These are phyloP conservation scores for Nephila pilipes DNA, from an alignment of 1,140 invertebrate genomes.

Conservation along the genomic window DNA sequence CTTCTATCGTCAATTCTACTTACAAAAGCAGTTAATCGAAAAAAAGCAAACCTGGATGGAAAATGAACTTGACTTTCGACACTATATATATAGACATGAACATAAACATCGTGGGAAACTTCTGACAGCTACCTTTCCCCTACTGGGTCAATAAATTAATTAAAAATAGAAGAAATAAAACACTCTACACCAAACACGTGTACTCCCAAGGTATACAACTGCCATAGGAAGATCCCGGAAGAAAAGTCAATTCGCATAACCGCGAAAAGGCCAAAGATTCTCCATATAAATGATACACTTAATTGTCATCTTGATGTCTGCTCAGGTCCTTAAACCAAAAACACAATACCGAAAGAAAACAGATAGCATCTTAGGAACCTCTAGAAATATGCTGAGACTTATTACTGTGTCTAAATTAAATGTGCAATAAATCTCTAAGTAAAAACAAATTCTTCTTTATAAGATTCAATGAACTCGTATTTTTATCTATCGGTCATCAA, in stretches of 20 bases:
- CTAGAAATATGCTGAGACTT: not conserved
- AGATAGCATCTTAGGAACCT: not conserved
- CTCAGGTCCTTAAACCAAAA: not conserved
- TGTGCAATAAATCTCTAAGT: not conserved
- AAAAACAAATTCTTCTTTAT: not conserved
- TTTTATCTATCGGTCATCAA: not conserved
- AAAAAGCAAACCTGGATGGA: not conserved
- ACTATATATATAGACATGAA: not conserved
- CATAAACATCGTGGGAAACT: conserved; percentile 31
- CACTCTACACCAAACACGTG: not conserved
- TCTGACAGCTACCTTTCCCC: not conserved
- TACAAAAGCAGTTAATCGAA: not conserved
- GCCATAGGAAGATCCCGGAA: not conserved
- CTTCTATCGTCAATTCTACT: not conserved
- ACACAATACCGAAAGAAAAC: not conserved
- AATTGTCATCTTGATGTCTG: not conserved
- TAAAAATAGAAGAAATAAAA: not conserved
- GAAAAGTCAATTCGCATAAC: not conserved
- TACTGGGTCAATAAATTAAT: not conserved
- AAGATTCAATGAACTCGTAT: not conserved
- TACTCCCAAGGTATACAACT: not conserved
- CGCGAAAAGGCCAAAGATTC: not conserved
- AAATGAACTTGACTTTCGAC: conserved; percentile 10
- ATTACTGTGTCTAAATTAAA: not conserved
- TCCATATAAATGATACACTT: not conserved